phyloP scores from a whole-genome alignment of 2,797 vertebrate genomes.

The Rousettus madagascariensis region DNA sequence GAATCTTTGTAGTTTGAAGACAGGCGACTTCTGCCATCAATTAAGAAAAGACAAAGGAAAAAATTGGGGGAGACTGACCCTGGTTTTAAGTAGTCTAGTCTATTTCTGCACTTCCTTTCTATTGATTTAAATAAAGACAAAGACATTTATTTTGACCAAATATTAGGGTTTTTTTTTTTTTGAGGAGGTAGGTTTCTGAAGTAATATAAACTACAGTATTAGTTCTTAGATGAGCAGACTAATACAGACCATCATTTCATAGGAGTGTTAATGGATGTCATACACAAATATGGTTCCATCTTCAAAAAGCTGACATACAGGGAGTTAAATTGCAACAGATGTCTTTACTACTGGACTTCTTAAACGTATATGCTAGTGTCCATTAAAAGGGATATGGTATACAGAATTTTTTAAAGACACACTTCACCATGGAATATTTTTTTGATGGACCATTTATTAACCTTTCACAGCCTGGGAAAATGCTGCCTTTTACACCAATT shows the following conservation, averaged over 20 bases:
- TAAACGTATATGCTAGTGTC: neutral
- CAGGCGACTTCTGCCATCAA: neutral
- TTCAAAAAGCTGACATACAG: neutral
- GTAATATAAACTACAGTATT: neutral
- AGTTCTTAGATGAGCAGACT: neutral
- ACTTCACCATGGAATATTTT: neutral
- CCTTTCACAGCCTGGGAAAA: constrained; percentile 25
- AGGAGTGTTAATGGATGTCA: neutral
- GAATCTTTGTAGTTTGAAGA: constrained; percentile 10
- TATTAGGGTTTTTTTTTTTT: neutral
- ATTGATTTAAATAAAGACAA: neutral
- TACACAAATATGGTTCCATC: neutral
- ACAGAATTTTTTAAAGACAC: neutral
- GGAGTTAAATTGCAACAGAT: neutral
- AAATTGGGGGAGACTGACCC: neutral
- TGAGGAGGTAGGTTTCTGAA: neutral
- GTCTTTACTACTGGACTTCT: neutral
- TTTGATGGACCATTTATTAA: neutral
- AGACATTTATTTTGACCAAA: neutral
- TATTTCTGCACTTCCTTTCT: neutral
- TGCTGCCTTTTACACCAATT: neutral
- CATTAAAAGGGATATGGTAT: neutral
- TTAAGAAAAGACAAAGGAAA: neutral
- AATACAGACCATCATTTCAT: neutral
- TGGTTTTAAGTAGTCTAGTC: neutral